Conservation (phyloP, 2,888 invertebrate genomes). For the Oscheius onirici region DNA sequence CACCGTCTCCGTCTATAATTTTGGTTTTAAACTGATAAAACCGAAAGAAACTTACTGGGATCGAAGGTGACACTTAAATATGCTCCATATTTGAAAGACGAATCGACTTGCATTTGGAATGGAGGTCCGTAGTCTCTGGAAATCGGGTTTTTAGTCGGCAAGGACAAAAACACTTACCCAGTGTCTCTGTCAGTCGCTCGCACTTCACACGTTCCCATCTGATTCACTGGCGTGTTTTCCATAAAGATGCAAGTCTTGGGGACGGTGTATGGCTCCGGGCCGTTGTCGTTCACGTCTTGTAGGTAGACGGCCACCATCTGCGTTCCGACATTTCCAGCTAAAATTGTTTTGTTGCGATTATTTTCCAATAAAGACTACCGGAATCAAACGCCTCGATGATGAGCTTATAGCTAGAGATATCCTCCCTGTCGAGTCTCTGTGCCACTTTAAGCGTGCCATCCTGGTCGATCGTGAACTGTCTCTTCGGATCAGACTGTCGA, state of each 20-base stretch:
- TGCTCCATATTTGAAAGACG: constrained; percentile 74
- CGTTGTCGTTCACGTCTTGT: constrained; percentile 89
- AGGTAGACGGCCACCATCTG: constrained; percentile 83
- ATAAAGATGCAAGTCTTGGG: constrained; percentile 91
- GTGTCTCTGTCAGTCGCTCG: constrained; percentile 68
- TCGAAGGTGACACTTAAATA: constrained; percentile 96
- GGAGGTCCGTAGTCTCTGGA: constrained; percentile 80
- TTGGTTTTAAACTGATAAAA: neutral
- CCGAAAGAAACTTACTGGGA: constrained; percentile 80
- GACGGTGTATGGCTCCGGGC: constrained; percentile 86
- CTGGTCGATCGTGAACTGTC: constrained; percentile 92
- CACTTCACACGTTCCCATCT: constrained; percentile 76
- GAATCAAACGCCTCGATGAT: constrained; percentile 95
- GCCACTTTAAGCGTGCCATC: constrained; percentile 94
- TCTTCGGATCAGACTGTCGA: constrained; percentile 87
- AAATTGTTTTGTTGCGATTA: constrained; percentile 26
- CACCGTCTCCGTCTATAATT: constrained; percentile 87
- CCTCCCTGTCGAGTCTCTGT: constrained; percentile 89
- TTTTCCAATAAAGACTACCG: constrained; percentile 72
- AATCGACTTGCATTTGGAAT: constrained; percentile 78
- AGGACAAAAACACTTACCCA: constrained; percentile 38
- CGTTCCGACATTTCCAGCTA: constrained; percentile 82
- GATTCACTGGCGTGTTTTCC: constrained; percentile 89
- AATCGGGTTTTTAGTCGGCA: neutral
- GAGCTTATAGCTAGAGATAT: constrained; percentile 92